phyloP scores from a whole-genome alignment of 2,113 vertebrate genomes.

The Aptenodytes forsteri region DNA sequence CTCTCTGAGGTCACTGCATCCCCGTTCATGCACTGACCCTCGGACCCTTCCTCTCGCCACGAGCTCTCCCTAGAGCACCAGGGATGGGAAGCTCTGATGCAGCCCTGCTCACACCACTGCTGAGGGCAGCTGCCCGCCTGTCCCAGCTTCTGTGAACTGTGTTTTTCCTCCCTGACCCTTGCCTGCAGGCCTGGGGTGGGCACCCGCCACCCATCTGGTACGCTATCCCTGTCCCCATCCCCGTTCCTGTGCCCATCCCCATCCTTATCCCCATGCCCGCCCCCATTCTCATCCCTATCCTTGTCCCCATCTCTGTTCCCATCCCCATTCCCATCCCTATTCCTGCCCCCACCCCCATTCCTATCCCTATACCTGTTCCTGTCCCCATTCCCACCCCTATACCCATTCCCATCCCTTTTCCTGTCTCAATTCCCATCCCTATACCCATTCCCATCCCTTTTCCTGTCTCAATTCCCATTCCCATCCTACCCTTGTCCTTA shows the following conservation, averaged over 20 bases:
- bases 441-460: not conserved
- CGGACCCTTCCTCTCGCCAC: not conserved
- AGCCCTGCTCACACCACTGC: not conserved
- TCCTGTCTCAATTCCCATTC: not conserved
- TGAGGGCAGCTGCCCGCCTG: not conserved
- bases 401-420: not conserved
- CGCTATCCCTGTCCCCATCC: not conserved
- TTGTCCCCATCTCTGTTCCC: not conserved
- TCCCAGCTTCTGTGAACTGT: not conserved
- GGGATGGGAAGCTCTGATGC: not conserved
- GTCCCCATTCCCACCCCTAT: no score
- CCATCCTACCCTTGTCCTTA: not conserved
- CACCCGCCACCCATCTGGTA: accelerated
- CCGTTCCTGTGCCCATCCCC: no score
- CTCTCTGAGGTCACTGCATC: not conserved
- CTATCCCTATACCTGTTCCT: no score
- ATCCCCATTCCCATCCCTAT: not conserved
- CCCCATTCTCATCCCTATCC: not conserved
- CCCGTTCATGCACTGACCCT: not conserved
- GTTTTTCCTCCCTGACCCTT: not conserved
- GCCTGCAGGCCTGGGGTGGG: not conserved
- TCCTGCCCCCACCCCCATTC: not conserved
- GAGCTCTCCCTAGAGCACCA: not conserved
- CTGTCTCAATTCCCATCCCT: no score
- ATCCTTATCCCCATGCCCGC: not conserved